Evolutionary conservation across 1,140 invertebrate species (phyloP), one percentile per base, ranked within the genome.

Genomic region (Zaprionus kolodkinae): DNA sequence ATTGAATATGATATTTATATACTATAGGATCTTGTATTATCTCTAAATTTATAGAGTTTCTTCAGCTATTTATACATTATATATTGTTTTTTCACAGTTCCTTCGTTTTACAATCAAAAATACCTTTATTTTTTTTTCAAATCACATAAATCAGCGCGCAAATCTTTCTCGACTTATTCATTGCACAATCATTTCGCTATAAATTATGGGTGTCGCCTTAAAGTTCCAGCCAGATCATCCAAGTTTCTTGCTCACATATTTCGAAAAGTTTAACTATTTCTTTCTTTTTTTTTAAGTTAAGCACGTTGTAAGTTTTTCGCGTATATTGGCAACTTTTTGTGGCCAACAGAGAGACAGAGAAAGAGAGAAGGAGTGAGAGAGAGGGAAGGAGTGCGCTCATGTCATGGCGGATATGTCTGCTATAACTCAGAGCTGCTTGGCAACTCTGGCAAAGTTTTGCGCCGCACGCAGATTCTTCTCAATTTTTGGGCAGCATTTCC

Each of bases 321-420:
- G 21, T 21, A 21, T 48, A 48, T 48, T 48, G 45, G 45, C 45
- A 50, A 50, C 45, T 50, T 50, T 50, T 50, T 50, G 45, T 50
- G 45, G 45, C 45, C 45, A 15, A 48, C 27, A 30, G 4, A 2
- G 3, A 30, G 27, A 30, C 1, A 30, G 27, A 30, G 6, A 30
- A 3, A 6, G 27, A 30, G 27, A 27, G 25, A 27, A 4, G 4
- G 25, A 27, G 25, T 2, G 25, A 1, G 25, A 30, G 27, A 30
- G 27, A 6, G 27, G 1, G 15, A 9, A 48, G 15, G 17, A 48
- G n/a, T 48, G 17, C 9, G 9, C n/a, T 15, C 45, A 30, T 48
- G n/a, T 17, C 17, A 48, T 17, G 45, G n/a, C 45, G 45, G 45
- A 48, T 48, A 50, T 50, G 45, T 50, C 45, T 50, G 17, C 45